Evolutionary conservation across 2,888 invertebrate genomes (phyloP).

Genomic region (Xestia rhomboidea): DNA sequence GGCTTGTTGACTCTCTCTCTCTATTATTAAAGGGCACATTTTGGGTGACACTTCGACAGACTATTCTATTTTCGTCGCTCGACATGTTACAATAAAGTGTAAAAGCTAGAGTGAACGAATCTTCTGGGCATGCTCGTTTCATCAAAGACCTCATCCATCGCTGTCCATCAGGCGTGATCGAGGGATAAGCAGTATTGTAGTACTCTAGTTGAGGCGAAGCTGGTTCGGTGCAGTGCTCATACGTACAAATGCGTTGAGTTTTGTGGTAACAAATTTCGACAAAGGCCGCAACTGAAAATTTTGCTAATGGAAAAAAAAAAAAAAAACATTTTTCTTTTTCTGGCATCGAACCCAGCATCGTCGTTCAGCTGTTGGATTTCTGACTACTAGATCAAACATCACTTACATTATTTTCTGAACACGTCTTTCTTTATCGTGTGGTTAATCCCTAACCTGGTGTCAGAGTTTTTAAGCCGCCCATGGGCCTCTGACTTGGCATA

Average conservation of each 20-base stretch:
- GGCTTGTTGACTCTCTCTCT: not conserved
- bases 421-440: too few species aligned
- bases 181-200: too few species aligned
- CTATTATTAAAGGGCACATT: constrained; percentile 10
- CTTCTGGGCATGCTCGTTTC: too few species aligned
- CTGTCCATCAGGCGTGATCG: too few species aligned
- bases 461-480: too few species aligned
- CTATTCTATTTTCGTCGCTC: not conserved
- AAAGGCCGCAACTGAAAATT: not conserved
- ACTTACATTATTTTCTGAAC: too few species aligned
- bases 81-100: not conserved
- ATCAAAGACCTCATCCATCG: too few species aligned
- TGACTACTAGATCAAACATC: not conserved
- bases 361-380: not conserved
- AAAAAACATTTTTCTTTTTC: not conserved
- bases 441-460: too few species aligned
- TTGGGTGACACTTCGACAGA: not conserved
- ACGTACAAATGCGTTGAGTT: not conserved
- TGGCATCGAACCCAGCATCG: not conserved
- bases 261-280: not conserved
- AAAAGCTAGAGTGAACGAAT: too few species aligned
- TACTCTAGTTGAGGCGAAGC: too few species aligned
- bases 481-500: too few species aligned
- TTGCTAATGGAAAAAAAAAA: not conserved
- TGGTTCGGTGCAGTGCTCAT: not conserved